Percentiles rank a stretch among this genome's conserved stretches.
These are phyloP conservation scores for Neotoma lepida DNA, from an alignment of 2,113 vertebrate genomes.

Conservation along the genomic window DNA sequence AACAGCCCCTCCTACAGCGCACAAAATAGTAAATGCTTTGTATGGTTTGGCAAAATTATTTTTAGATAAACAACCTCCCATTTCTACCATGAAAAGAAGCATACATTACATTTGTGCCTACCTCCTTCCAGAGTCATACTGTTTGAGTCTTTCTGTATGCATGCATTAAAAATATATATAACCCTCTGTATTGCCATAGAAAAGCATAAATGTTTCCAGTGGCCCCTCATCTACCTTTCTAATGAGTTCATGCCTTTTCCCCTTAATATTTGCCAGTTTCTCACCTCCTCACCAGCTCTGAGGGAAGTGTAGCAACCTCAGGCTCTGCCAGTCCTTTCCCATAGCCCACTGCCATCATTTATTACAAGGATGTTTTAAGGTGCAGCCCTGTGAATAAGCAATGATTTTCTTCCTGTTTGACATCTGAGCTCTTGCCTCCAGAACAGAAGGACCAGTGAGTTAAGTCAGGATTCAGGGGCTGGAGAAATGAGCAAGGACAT, in stretches of 20 bases:
- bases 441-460: neutral
- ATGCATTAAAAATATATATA: slow-evolving; percentile 51
- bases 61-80: neutral
- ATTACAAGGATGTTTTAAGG: neutral
- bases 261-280: neutral
- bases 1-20: neutral
- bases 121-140: neutral
- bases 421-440: neutral
- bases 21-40: neutral
- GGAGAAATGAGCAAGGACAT: neutral
- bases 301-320: neutral
- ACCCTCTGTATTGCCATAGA: neutral
- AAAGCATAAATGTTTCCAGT: neutral
- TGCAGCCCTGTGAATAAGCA: neutral
- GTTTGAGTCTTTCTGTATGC: fast-evolving
- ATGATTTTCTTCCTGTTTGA: neutral
- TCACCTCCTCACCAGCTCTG: neutral
- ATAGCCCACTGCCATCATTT: neutral
- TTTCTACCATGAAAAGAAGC: neutral
- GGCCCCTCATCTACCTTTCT: neutral
- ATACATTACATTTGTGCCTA: neutral
- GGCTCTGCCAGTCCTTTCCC: neutral
- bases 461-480: neutral
- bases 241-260: neutral
- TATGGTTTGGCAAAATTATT: neutral